phyloP scores from a whole-genome alignment of 2,113 vertebrate species.

The Onychostruthus taczanowskii region DNA sequence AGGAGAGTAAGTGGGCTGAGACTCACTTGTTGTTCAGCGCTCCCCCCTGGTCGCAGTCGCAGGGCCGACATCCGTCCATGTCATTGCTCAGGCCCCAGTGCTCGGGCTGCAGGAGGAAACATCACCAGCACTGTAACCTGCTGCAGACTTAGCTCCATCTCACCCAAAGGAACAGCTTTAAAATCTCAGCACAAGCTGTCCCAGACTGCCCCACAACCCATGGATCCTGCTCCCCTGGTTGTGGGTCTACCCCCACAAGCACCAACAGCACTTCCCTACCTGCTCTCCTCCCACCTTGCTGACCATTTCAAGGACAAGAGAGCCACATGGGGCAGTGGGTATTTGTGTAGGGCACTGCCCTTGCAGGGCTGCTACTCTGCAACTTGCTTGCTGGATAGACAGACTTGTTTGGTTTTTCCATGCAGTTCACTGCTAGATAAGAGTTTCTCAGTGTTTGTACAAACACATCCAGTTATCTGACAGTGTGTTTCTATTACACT shows the following conservation, averaged over 20 bases:
- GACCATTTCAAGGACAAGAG: not conserved
- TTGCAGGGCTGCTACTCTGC: not conserved
- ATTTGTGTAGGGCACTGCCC: not conserved
- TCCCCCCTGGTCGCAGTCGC: slow-evolving; percentile 93
- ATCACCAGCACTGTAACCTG: not conserved
- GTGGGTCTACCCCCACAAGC: not conserved
- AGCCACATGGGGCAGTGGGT: fast-evolving
- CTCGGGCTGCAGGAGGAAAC: slow-evolving; percentile 78
- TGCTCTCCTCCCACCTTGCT: not conserved
- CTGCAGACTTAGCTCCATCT: not conserved
- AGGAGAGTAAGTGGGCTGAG: not conserved
- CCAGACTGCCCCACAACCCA: not conserved
- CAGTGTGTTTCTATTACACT: slow-evolving; percentile 1
- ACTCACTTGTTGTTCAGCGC: slow-evolving; percentile 90
- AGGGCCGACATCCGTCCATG: slow-evolving; percentile 91
- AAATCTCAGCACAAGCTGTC: not conserved
- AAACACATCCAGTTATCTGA: slow-evolving; percentile 28
- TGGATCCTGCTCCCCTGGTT: not conserved
- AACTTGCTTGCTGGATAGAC: not conserved
- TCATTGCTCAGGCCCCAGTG: slow-evolving; percentile 98
- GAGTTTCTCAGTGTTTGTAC: not conserved
- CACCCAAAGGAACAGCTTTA: not conserved
- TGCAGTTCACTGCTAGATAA: not conserved
- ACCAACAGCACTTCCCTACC: not conserved
- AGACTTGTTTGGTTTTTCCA: not conserved